These are phyloP conservation scores for Gymnogyps californianus DNA, from an alignment of 2,113 vertebrate species.

Conservation along the genomic window DNA sequence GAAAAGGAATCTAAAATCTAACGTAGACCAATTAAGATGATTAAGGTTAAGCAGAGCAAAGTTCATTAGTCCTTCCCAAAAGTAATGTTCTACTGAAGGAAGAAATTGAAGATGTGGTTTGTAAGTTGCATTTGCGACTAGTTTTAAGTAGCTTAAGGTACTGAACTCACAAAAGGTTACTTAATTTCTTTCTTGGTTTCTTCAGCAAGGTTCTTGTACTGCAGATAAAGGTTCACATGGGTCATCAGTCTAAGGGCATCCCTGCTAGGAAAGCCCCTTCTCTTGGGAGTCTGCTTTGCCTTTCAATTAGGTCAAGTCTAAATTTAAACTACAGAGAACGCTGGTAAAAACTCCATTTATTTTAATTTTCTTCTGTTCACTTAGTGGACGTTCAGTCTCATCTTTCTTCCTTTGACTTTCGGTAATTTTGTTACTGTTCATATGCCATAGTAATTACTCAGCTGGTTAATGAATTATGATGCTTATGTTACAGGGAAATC, in stretches of 20 bases:
- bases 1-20: background rate
- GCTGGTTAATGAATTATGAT: background rate
- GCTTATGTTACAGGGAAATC: background rate
- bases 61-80: background rate
- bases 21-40: background rate
- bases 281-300: background rate
- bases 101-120: background rate
- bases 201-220: background rate
- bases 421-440: background rate
- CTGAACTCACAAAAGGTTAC: background rate
- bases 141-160: background rate
- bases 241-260: background rate
- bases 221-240: background rate
- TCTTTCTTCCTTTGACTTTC: background rate
- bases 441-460: background rate
- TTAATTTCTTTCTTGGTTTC: background rate
- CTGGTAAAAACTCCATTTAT: background rate
- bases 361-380: background rate
- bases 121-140: background rate
- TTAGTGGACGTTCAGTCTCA: fast-evolving
- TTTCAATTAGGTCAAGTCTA: background rate
- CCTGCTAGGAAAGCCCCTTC: background rate
- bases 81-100: background rate
- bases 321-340: background rate
- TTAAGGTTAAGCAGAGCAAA: background rate